phyloP scores from a whole-genome alignment of 2,888 invertebrate genomes.

The Rhorus exstirpatorius region DNA sequence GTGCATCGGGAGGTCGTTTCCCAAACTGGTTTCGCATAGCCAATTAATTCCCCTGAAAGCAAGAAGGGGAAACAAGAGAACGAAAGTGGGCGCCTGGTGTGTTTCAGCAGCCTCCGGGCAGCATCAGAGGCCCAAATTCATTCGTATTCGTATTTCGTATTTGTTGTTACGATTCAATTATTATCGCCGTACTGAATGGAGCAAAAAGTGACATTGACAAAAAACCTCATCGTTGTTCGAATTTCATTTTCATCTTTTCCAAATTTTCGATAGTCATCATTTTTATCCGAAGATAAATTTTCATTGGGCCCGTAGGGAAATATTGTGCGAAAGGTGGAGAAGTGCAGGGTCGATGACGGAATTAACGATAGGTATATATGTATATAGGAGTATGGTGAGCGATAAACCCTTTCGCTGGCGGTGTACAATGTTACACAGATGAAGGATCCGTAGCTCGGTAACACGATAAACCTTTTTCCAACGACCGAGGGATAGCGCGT shows the following conservation, averaged over 20 bases:
- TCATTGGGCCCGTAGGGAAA: constrained; percentile 12
- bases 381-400: constrained; percentile 69
- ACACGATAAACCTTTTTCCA: constrained; percentile 80
- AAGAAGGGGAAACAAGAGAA: constrained; percentile 60
- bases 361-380: constrained; percentile 62
- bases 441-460: constrained; percentile 76
- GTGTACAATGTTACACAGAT: constrained; percentile 74
- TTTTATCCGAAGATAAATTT: constrained; percentile 1
- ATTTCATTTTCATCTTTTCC: too few relatives aligned
- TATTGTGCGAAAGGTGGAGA: constrained; percentile 14
- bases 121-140: constrained; percentile 24
- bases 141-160: constrained; percentile 28
- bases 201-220: too few relatives aligned
- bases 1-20: constrained; percentile 61
- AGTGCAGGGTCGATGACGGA: constrained; percentile 40
- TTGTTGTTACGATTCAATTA: constrained; percentile 47
- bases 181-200: too few relatives aligned
- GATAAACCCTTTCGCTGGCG: constrained; percentile 72
- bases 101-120: constrained; percentile 9
- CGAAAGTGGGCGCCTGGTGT: constrained; percentile 14
- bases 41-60: constrained; percentile 79
- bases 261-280: not conserved
- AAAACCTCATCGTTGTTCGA: too few relatives aligned
- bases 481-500: constrained; percentile 74
- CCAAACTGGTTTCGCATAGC: constrained; percentile 79